Base-by-base conservation (phyloP, 2,797 vertebrate genomes). In the Sebastes taczanowskii region DNA sequence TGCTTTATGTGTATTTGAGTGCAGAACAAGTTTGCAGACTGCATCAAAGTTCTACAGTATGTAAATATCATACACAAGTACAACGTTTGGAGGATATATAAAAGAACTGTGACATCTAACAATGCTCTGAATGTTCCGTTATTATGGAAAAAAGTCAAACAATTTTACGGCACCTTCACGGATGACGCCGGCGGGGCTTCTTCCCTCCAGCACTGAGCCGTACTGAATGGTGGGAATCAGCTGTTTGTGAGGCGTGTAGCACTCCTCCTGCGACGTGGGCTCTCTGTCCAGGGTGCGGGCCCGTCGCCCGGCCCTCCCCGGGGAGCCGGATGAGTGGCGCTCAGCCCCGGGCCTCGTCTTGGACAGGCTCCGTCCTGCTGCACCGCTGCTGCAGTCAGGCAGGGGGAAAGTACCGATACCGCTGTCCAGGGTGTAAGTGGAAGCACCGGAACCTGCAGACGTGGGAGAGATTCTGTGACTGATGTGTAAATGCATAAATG, bases 391-490 rank as follows among this genome's bases (percentile, higher is more conserved):
- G 67, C 98, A 98, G 90, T 99, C 98, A 0, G 98, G 98, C 14
- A 98, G 95, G 0, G 98, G 98, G 89, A 99, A 99, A 7, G 98
- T 99, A 7, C 98, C 98, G 7, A 99, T 99, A 74, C 98, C 98
- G 2, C 98, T 99, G 96, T 99, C 98, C 91, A 99, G 93, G 0
- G 98, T 99, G 94, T 98, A 96, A 0, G 97, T 99, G 91, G 98
- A 96, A 0, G 97, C 98, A 10, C 97, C 96, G 0, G 98, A 99
- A 49, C 96, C 98, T 98, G 94, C 6, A 32, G 77, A 68, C 42
- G 18, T 8, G 14, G 14, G 20, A 69, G 4, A 60, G 13, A 60
- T 7, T 18, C 60, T 30, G 30, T 10, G 46, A 34, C 0, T 52
- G 11, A 34, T 11, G 23, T 27, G 10, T 16, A 25, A 25, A 63